phyloP scores from a whole-genome alignment of 2,113 vertebrate genomes.

The Camarhynchus parvulus region DNA sequence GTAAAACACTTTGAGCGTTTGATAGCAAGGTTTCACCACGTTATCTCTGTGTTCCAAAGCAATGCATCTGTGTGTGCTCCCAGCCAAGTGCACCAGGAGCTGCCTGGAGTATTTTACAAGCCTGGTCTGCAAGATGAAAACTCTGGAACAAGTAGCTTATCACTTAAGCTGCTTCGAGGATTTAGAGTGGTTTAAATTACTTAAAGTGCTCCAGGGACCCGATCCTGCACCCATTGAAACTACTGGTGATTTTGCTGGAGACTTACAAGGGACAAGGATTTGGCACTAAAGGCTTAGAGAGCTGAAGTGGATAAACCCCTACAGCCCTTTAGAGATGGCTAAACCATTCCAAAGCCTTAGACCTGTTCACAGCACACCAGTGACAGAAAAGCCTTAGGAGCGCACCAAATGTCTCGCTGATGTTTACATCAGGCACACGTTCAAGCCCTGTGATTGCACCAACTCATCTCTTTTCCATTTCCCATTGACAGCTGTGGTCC shows the following conservation, averaged over 20 bases:
- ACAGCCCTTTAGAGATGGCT: conserved; percentile 25
- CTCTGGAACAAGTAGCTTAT: conserved; percentile 64
- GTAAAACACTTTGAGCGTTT: neutral
- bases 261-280: conserved; percentile 41
- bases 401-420: fast-evolving
- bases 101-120: neutral
- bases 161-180: conserved; percentile 60
- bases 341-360: conserved; percentile 33
- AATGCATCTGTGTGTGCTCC: neutral
- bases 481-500: neutral
- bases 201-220: conserved; percentile 48
- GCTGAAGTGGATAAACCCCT: conserved; percentile 48
- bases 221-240: conserved; percentile 25
- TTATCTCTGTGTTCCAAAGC: neutral
- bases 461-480: neutral
- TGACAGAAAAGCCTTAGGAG: neutral
- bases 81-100: neutral
- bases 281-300: conserved; percentile 36
- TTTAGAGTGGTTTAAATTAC: conserved; percentile 58
- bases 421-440: neutral
- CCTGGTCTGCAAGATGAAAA: neutral
- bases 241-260: neutral
- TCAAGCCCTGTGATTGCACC: neutral
- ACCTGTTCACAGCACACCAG: neutral
- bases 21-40: fast-evolving